phyloP scores from a whole-genome alignment of 1,140 invertebrate genomes.

The Leguminivora glycinivorella region DNA sequence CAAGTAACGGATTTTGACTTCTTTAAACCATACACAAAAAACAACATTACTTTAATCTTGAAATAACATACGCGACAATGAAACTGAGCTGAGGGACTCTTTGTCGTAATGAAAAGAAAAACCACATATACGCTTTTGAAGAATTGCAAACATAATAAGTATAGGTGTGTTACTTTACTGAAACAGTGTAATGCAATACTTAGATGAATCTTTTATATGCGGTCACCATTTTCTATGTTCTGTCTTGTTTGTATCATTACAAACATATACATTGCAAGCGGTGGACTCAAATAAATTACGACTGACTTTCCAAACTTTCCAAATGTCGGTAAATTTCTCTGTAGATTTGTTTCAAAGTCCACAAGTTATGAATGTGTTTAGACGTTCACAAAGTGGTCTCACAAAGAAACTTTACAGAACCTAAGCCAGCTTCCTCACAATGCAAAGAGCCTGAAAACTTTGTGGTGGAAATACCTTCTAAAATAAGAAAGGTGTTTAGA shows the following conservation, averaged over 20 bases:
- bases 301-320: slow-evolving; percentile 1
- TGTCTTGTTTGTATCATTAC: neutral
- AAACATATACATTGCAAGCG: slow-evolving; percentile 4
- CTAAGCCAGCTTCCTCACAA: slow-evolving; percentile 44
- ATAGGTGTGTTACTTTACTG: no score
- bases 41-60: no score
- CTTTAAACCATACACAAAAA: no score
- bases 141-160: no score
- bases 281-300: neutral
- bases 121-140: no score
- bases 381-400: slow-evolving; percentile 20
- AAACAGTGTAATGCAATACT: no score
- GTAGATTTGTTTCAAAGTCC: slow-evolving; percentile 2
- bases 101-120: no score
- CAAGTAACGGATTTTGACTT: no score
- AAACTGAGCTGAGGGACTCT: no score
- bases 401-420: slow-evolving; percentile 12
- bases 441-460: slow-evolving; percentile 42
- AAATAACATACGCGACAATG: neutral
- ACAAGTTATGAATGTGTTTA: slow-evolving; percentile 9
- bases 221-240: no score
- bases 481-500: slow-evolving; percentile 38
- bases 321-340: neutral
- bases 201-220: no score
- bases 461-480: slow-evolving; percentile 35